Percentiles rank a stretch among this genome's conserved stretches.
phyloP scores from a whole-genome alignment of 1,140 invertebrate genomes.

The Rhyacophila brunnea region DNA sequence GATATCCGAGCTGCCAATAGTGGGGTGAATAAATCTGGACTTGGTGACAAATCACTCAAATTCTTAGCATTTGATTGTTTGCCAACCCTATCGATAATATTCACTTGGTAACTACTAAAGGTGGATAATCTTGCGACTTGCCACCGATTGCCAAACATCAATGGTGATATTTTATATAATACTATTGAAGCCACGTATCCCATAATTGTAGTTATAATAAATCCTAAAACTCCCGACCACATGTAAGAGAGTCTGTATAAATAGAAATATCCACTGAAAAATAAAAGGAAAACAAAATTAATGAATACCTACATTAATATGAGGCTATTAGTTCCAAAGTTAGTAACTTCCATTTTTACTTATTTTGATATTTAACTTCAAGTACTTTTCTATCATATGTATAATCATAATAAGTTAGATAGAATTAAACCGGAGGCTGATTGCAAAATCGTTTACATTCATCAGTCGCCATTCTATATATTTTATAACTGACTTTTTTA shows the following conservation, averaged over 20 bases:
- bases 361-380: background rate
- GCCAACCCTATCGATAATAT: background rate
- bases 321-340: background rate
- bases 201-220: slow-evolving; percentile 62
- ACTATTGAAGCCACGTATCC: slow-evolving; percentile 56
- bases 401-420: background rate
- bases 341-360: background rate
- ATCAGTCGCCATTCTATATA: background rate
- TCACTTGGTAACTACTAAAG: background rate
- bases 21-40: slow-evolving; percentile 32
- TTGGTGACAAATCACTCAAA: slow-evolving; percentile 11
- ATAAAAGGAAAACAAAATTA: slow-evolving; percentile 9
- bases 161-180: slow-evolving; percentile 22
- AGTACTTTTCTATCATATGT: too few species aligned
- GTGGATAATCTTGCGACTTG: slow-evolving; percentile 6
- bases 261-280: slow-evolving; percentile 59
- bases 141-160: slow-evolving; percentile 26
- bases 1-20: slow-evolving; percentile 7
- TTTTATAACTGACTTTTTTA: background rate
- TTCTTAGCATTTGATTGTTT: background rate
- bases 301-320: background rate
- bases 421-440: too few species aligned
- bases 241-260: slow-evolving; percentile 82
- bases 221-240: slow-evolving; percentile 79
- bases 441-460: too few species aligned